These are phyloP conservation scores for Glossophaga mutica DNA, from an alignment of 2,797 vertebrate species.

Conservation along the genomic window DNA sequence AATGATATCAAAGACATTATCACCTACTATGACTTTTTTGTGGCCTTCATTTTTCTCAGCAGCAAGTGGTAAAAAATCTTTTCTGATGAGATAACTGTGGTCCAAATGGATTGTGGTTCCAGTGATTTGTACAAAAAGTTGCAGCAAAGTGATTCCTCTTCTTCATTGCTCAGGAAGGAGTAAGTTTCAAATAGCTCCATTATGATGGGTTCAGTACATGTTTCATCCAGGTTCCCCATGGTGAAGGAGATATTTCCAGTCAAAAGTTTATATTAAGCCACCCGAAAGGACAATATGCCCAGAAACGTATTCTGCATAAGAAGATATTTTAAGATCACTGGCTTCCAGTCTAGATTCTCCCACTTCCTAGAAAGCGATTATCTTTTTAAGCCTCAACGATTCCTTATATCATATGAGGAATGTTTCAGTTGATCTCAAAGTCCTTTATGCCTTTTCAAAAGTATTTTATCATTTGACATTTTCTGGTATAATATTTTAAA, in stretches of 20 bases:
- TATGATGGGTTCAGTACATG: background rate
- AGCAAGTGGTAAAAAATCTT: slow-evolving; percentile 57
- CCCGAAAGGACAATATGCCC: background rate
- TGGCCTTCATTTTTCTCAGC: slow-evolving; percentile 70
- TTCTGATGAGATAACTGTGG: slow-evolving; percentile 62
- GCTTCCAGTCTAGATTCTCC: background rate
- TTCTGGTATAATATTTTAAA: background rate
- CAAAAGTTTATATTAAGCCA: background rate
- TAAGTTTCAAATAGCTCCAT: background rate
- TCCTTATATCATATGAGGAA: background rate
- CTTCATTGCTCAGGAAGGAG: background rate
- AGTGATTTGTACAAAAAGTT: slow-evolving; percentile 54
- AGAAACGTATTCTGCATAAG: background rate
- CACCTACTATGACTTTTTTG: slow-evolving; percentile 51
- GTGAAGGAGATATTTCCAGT: background rate
- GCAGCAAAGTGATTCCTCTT: slow-evolving; percentile 34
- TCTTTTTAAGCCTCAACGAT: background rate
- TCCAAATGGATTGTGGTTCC: slow-evolving; percentile 53
- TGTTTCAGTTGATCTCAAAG: background rate
- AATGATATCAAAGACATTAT: slow-evolving; percentile 73
- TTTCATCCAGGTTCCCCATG: background rate
- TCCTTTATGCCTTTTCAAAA: background rate
- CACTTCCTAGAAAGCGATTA: background rate
- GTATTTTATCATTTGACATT: background rate
- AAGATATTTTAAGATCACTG: background rate